Conservation (phyloP, 2,113 vertebrate genomes). For the Psammodynastes pulverulentus region DNA sequence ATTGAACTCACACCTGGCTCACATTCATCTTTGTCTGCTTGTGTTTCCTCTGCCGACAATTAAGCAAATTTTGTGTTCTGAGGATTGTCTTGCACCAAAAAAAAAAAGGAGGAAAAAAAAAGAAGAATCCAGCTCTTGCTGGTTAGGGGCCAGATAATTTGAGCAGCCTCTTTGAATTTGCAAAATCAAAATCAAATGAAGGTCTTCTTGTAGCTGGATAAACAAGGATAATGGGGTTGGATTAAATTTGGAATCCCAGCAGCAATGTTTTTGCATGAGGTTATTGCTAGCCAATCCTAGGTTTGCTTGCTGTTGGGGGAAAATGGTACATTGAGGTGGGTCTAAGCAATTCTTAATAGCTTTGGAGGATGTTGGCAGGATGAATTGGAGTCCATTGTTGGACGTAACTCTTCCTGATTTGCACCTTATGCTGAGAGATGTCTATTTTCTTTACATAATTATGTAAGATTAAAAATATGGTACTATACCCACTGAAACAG, state of each 20-base stretch:
- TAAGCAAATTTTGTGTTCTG: background rate
- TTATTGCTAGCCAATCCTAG: background rate
- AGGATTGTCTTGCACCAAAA: background rate
- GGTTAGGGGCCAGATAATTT: background rate
- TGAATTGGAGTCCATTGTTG: background rate
- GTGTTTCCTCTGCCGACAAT: background rate
- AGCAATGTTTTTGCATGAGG: background rate
- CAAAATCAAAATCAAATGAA: background rate
- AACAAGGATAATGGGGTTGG: background rate
- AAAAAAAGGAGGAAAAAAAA: background rate
- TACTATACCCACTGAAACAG: background rate
- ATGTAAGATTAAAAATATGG: background rate
- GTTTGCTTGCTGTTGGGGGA: too few species aligned
- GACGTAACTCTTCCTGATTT: background rate
- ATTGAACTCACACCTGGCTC: slow-evolving; percentile 22
- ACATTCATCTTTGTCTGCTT: background rate
- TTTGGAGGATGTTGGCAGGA: background rate
- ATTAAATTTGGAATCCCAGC: background rate
- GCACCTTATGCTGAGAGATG: background rate
- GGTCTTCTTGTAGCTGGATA: background rate
- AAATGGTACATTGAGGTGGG: background rate
- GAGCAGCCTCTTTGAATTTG: background rate
- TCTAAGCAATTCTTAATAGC: background rate
- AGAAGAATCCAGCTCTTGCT: background rate
- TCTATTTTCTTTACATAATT: background rate